These are phyloP conservation scores for Temnothorax unifasciatus DNA, from an alignment of 2,888 invertebrate species.

Conservation along the genomic window DNA sequence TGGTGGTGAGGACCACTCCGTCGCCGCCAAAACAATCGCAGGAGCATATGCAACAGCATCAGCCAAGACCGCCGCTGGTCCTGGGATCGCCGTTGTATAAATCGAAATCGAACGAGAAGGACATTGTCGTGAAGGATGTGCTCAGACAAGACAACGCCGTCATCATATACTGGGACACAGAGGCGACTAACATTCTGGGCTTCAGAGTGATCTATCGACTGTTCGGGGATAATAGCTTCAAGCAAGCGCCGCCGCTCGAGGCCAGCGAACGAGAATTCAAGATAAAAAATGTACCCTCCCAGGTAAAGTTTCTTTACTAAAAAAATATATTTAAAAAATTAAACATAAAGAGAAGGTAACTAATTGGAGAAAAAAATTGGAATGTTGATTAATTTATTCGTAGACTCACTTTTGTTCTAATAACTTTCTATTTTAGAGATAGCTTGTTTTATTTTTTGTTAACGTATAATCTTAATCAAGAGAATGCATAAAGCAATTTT, in stretches of 20 bases:
- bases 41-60: slow-evolving; percentile 85
- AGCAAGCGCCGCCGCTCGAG: slow-evolving; percentile 95
- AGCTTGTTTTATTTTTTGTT: neutral
- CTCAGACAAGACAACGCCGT: slow-evolving; percentile 95
- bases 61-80: slow-evolving; percentile 90
- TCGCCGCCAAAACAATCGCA: slow-evolving; percentile 74
- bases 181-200: slow-evolving; percentile 94
- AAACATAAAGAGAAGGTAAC: neutral
- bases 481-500: neutral
- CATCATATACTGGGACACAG: slow-evolving; percentile 96
- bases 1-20: slow-evolving; percentile 82
- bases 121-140: slow-evolving; percentile 95
- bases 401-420: neutral
- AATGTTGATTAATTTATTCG: neutral
- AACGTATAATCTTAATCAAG: neutral
- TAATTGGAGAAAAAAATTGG: neutral
- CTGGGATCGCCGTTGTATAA: slow-evolving; percentile 90
- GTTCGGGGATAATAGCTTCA: slow-evolving; percentile 96
- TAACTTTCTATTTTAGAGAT: neutral
- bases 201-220: slow-evolving; percentile 95
- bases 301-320: slow-evolving; percentile 87
- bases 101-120: slow-evolving; percentile 90
- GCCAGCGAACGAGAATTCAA: slow-evolving; percentile 96
- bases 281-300: slow-evolving; percentile 96
- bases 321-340: neutral